Evolutionary conservation across 2,113 vertebrate species (phyloP), one percentile per base, ranked within the genome.

Genomic region (Xenopus tropicalis): DNA sequence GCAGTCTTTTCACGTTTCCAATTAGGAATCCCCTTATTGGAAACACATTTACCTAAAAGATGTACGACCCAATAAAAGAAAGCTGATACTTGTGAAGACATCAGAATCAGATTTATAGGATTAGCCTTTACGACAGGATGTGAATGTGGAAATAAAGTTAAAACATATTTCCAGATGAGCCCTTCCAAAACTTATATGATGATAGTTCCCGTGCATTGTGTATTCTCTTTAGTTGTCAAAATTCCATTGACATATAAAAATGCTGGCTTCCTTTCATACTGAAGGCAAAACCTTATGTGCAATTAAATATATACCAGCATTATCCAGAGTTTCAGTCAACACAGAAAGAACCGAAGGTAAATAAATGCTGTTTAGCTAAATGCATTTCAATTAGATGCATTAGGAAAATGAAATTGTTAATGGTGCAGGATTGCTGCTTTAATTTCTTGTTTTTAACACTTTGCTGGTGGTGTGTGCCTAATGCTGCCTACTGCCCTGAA

Each of bases 41-140:
- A 75, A 75, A 75, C 72, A 75, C 72, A 75, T 75, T 75, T 75
- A 75, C 72, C 72, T 69, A 61, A 46, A 69, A 61, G 25, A 75
- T 69, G 63, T 56, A 69, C 22, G 58, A 75, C 65, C 62, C 8
- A 22, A 24, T 59, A 20, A 69, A 69, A 62, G 66, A 75, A 75
- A 75, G 12, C 4, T n/a, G 58, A 75, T 75, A 56, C 58, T 51
- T 62, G 58, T 54, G 24, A 75, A 69, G 72, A 75, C 66, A 74
- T 42, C 52, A 51, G 61, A 51, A 75, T 54, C 62, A 69, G 14
- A 54, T 54, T 75, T 75, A 69, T 23, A 43, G 66, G 72, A 69
- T 69, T 75, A 69, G 66, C 61, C 56, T 63, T 56, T 75, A 74
- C 56, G 24, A 62, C 10, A 24, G 23, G 54, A 61, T 54, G 57